Percentiles rank a stretch among this genome's conserved stretches.
These are phyloP conservation scores for Austrofundulus limnaeus DNA, from an alignment of 2,113 vertebrate species.

Conservation along the genomic window DNA sequence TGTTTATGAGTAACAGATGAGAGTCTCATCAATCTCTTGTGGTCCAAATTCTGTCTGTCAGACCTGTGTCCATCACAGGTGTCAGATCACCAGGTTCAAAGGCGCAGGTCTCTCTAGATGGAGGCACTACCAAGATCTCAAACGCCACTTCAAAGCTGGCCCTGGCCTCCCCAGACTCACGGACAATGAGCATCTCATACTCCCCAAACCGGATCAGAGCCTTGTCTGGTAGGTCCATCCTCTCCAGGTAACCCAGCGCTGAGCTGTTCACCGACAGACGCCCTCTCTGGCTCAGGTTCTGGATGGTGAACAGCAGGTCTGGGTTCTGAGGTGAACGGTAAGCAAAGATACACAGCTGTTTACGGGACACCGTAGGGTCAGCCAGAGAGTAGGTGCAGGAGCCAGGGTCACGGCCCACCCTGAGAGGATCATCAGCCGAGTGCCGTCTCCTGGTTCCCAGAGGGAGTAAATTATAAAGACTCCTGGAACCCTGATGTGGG, in stretches of 20 bases:
- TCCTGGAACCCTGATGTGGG: slow-evolving; percentile 73
- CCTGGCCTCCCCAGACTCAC: slow-evolving; percentile 81
- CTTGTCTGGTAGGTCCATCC: slow-evolving; percentile 79
- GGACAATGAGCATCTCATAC: slow-evolving; percentile 84
- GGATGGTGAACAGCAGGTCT: slow-evolving; percentile 81
- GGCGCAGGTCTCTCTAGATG: slow-evolving; percentile 70
- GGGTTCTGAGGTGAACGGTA: slow-evolving; percentile 78
- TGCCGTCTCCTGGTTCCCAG: slow-evolving; percentile 64
- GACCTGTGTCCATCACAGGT: slow-evolving; percentile 54
- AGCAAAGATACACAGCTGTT: slow-evolving; percentile 85
- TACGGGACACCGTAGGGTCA: slow-evolving; percentile 83
- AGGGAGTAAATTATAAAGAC: slow-evolving; percentile 75
- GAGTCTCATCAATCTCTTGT: slow-evolving; percentile 61
- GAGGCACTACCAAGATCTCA: slow-evolving; percentile 72
- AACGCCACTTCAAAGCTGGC: slow-evolving; percentile 85
- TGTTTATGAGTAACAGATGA: slow-evolving; percentile 7
- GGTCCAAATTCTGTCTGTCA: slow-evolving; percentile 5
- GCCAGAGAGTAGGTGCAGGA: slow-evolving; percentile 79
- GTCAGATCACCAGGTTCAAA: slow-evolving; percentile 36
- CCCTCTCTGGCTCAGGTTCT: slow-evolving; percentile 89
- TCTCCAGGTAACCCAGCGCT: slow-evolving; percentile 83
- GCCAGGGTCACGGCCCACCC: slow-evolving; percentile 83
- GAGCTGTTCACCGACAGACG: slow-evolving; percentile 76
- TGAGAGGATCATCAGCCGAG: slow-evolving; percentile 76
- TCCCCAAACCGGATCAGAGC: slow-evolving; percentile 85